A percentile compares a stretch with the other conserved stretches of the same genome.
Evolutionary conservation across 2,888 invertebrate species (phyloP).

Genomic region (Heliconius aoede): DNA sequence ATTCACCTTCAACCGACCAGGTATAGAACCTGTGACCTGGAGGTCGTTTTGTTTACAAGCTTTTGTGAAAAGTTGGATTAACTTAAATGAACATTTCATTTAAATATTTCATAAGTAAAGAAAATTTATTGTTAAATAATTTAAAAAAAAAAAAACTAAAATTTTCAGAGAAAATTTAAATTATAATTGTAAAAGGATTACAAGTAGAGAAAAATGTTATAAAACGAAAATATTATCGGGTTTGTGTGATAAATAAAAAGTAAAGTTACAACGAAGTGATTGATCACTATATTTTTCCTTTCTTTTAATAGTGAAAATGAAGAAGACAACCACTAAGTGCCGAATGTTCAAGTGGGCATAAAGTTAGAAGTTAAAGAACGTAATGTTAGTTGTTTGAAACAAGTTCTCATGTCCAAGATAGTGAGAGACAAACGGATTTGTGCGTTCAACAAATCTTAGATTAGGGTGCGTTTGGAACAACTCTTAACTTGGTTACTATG

Average conservation of each 20-base stretch:
- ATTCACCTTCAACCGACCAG: background rate
- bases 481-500: too few relatives aligned
- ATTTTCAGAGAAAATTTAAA: too few relatives aligned
- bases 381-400: slow-evolving; percentile 26
- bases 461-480: slow-evolving; percentile 10
- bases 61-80: background rate
- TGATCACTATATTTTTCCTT: background rate
- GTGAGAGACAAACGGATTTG: slow-evolving; percentile 31
- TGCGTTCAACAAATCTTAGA: slow-evolving; percentile 24
- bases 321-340: background rate
- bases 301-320: background rate
- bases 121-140: too few relatives aligned
- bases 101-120: too few relatives aligned
- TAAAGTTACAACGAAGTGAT: background rate
- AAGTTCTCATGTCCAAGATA: slow-evolving; percentile 37
- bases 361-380: slow-evolving; percentile 19
- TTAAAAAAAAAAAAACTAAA: too few relatives aligned
- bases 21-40: background rate
- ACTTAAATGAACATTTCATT: too few relatives aligned
- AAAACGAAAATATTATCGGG: too few relatives aligned
- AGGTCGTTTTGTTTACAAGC: background rate
- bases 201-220: too few relatives aligned
- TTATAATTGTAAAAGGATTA: too few relatives aligned
- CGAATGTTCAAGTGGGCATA: slow-evolving; percentile 2
- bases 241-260: background rate